Evolutionary conservation across 2,888 invertebrate genomes (phyloP).

Genomic region (Trichacis sp.): DNA sequence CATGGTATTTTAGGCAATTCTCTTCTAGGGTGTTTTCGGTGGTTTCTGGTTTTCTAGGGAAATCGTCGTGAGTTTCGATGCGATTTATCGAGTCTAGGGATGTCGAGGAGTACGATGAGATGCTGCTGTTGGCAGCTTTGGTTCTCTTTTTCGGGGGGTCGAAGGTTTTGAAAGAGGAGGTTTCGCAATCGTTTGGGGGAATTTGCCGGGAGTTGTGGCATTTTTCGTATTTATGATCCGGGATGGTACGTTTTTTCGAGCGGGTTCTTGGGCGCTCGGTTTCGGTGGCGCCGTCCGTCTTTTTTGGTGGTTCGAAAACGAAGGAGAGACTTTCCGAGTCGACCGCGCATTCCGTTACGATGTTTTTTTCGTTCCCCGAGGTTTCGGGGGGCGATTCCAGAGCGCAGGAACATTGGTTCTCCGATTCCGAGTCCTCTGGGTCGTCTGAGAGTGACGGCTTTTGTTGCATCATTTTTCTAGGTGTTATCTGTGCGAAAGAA

Average conservation of each 20-base stretch:
- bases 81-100: neutral
- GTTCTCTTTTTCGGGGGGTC: too few relatives aligned
- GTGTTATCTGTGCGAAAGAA: too few relatives aligned
- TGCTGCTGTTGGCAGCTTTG: neutral
- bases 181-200: neutral
- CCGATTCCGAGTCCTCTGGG: slow-evolving; percentile 9
- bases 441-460: slow-evolving; percentile 3
- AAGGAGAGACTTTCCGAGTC: slow-evolving; percentile 37
- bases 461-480: slow-evolving; percentile 14
- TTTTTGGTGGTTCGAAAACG: slow-evolving; percentile 30
- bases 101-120: neutral
- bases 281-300: slow-evolving; percentile 14
- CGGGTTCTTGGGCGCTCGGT: neutral
- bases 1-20: neutral
- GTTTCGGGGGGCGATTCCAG: slow-evolving; percentile 3
- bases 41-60: neutral
- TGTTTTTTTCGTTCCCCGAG: neutral
- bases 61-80: neutral
- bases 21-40: neutral
- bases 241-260: neutral
- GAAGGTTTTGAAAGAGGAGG: neutral
- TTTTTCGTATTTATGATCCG: neutral
- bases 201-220: neutral
- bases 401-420: slow-evolving; percentile 17
- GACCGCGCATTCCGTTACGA: slow-evolving; percentile 11